Percentiles rank a stretch among this genome's conserved stretches.
phyloP scores from a whole-genome alignment of 2,113 vertebrate species.

The Neomonachus schauinslandi region DNA sequence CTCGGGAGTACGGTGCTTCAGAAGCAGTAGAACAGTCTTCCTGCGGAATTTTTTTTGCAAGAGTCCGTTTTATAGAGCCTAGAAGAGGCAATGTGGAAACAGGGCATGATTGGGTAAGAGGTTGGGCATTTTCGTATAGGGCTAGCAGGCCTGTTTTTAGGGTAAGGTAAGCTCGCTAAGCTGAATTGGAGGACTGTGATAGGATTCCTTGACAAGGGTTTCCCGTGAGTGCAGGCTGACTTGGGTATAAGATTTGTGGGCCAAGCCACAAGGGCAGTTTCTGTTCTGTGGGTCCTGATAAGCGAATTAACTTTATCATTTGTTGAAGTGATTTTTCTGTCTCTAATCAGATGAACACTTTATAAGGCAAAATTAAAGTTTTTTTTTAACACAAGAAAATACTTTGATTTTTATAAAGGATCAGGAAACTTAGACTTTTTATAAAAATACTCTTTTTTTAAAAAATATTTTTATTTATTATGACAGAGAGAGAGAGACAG shows the following conservation, averaged over 20 bases:
- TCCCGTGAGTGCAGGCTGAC: background rate
- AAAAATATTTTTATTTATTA: too few species aligned
- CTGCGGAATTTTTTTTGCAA: background rate
- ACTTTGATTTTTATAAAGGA: background rate
- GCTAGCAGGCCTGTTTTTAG: background rate
- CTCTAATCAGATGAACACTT: background rate
- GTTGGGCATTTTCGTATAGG: background rate
- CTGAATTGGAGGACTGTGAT: background rate
- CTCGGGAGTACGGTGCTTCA: background rate
- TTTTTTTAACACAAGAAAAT: constrained; percentile 7
- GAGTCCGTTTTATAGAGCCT: background rate
- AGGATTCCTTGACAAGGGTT: background rate
- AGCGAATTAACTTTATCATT: background rate
- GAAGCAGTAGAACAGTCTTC: background rate
- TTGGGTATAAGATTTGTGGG: background rate
- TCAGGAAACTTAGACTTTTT: background rate
- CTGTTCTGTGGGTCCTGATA: background rate
- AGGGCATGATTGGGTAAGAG: background rate
- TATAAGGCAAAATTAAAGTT: background rate
- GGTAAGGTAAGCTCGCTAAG: background rate
- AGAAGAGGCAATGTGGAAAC: background rate
- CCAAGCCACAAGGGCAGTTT: background rate
- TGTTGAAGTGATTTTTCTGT: constrained; percentile 3
- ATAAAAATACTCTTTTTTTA: background rate
- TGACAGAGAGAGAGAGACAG: too few species aligned